Evolutionary conservation across 2,113 vertebrate species (phyloP), one percentile per base, ranked within the genome.

Genomic region (Neogobius melanostomus): DNA sequence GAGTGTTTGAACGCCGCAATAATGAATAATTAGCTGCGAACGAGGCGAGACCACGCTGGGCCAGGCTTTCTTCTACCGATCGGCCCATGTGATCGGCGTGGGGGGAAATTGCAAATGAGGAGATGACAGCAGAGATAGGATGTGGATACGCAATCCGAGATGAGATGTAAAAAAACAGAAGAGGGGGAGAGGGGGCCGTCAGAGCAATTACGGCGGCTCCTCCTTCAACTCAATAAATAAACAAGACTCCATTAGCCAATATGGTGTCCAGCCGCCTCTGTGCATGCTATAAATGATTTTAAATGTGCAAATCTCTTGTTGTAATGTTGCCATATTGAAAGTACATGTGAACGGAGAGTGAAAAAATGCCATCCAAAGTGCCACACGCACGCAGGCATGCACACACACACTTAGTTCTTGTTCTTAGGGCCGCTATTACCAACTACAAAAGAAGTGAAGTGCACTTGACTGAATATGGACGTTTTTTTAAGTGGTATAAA

Each of bases 201-300:
- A 1, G 47, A 48, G 74, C 81, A 75, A 85, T 87, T 82, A 77
- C 48, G 60, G 44, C 71, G 63, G 72, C 68, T 71, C 76, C 74
- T 84, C 74, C 70, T 51, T 63, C 68, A 82, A 51, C 75, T 74
- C 79, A 71, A 66, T 78, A 83, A 81, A 84, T 84, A 80, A 87
- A 83, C 0, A 36, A 80, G 74, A 70, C 71, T 75, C 82, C 83
- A 81, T 83, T 86, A 87, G 69, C 63, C 66, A 71, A 12, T 21
- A 77, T 66, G 67, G 81, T 67, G 80, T 81, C 82, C 59, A 80
- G 79, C 82, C 68, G 74, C 75, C 69, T 80, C 71, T 12, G 60
- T 51, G 68, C 71, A 2, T 16, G 59, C 7, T 5, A 56, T 82
- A 84, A 84, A 85, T 79, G 72, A 80, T 69, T 80, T 65, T 11